phyloP scores from a whole-genome alignment of 2,888 invertebrate genomes.

The Colostygia pectinataria region DNA sequence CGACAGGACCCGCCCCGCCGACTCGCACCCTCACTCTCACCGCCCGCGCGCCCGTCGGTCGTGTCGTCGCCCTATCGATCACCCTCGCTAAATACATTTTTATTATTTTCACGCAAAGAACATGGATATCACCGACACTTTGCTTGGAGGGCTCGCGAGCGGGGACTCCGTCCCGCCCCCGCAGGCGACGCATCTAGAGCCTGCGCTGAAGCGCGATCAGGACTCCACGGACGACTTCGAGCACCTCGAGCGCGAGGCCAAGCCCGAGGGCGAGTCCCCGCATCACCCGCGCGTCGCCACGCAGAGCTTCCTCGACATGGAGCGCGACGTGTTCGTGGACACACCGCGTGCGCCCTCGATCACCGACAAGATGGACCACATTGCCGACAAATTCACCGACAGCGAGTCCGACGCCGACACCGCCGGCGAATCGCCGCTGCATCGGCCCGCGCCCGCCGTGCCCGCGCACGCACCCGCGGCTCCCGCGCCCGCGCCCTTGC shows the following conservation, averaged over 20 bases:
- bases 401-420: conserved; percentile 82
- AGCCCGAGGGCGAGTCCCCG: conserved; percentile 57
- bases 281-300: conserved; percentile 58
- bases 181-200: conserved; percentile 26
- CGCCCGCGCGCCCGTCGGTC: conserved; percentile 37
- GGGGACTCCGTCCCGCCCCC: conserved; percentile 51
- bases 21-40: conserved; percentile 45
- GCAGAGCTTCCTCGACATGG: conserved; percentile 76
- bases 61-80: conserved; percentile 64
- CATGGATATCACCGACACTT: conserved; percentile 67
- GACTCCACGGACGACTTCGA: conserved; percentile 90
- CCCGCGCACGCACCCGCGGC: conserved; percentile 43
- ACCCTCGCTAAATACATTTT: conserved; percentile 37
- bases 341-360: conserved; percentile 60
- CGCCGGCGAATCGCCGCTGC: conserved; percentile 72
- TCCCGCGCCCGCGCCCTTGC: conserved; percentile 32
- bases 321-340: conserved; percentile 72
- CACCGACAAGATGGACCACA: conserved; percentile 66
- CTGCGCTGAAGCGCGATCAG: conserved; percentile 82
- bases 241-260: conserved; percentile 85
- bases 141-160: conserved; percentile 63
- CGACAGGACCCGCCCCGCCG: conserved; percentile 63
- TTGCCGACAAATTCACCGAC: conserved; percentile 83
- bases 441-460: conserved; percentile 58
- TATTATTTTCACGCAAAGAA: conserved; percentile 41